These are phyloP conservation scores for Rhinatrema bivittatum DNA, from an alignment of 2,797 vertebrate genomes.

Conservation along the genomic window DNA sequence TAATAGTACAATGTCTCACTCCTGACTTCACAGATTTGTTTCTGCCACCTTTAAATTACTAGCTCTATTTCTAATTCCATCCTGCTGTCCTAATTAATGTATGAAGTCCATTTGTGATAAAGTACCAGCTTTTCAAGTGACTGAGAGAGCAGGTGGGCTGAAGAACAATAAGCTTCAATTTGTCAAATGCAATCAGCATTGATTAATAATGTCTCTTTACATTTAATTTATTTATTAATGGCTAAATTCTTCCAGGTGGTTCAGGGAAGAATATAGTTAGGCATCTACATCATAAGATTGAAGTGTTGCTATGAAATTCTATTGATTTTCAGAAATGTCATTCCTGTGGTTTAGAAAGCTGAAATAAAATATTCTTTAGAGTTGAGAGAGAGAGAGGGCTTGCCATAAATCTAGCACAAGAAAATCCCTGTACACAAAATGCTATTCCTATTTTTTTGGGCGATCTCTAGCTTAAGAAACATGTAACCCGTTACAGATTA, in stretches of 20 bases:
- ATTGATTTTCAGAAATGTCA: slow-evolving; percentile 1
- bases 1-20: accelerated
- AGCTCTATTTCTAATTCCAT: not conserved
- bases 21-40: not conserved
- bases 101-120: not conserved
- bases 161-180: not conserved
- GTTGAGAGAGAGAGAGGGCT: not conserved
- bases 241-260: not conserved
- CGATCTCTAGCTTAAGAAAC: not conserved
- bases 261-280: not conserved
- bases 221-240: not conserved
- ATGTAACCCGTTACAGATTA: not conserved
- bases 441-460: not conserved
- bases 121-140: not conserved
- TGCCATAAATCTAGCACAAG: not conserved
- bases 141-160: not conserved
- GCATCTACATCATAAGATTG: not conserved
- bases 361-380: not conserved
- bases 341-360: slow-evolving; percentile 1
- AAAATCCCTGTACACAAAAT: not conserved
- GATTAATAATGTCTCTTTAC: slow-evolving; percentile 4
- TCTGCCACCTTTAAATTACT: not conserved
- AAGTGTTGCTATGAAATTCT: not conserved
- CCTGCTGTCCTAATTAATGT: not conserved
- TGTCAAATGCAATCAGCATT: not conserved